phyloP scores from a whole-genome alignment of 2,113 vertebrate species.

The Acanthochromis polyacanthus region DNA sequence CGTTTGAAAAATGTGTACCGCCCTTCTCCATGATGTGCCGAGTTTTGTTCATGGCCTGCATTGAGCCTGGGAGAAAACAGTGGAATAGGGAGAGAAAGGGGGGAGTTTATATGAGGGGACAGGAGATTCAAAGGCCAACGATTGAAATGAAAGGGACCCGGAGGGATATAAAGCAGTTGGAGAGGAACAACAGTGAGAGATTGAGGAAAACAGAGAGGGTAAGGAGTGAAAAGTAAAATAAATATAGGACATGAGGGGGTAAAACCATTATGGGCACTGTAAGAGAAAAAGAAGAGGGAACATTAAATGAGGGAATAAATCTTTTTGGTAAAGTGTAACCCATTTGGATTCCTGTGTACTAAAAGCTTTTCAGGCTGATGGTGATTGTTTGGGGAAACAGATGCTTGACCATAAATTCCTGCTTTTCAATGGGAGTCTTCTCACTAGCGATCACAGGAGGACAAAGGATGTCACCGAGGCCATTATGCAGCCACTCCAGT shows the following conservation, averaged over 20 bases:
- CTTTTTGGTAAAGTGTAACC: conserved; percentile 65
- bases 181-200: conserved; percentile 15
- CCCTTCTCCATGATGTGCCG: conserved; percentile 94
- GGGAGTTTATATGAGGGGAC: neutral
- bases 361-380: conserved; percentile 75
- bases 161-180: conserved; percentile 29
- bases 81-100: neutral
- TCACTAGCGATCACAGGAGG: conserved; percentile 72
- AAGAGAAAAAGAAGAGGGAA: conserved; percentile 16
- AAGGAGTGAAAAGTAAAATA: conserved; percentile 41
- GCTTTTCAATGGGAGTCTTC: conserved; percentile 77
- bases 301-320: conserved; percentile 58
- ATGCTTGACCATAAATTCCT: conserved; percentile 86
- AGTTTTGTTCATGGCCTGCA: conserved; percentile 99
- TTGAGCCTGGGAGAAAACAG: conserved; percentile 87
- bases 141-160: conserved; percentile 33
- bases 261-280: conserved; percentile 2
- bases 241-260: conserved; percentile 27
- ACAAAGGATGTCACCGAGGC: conserved; percentile 80
- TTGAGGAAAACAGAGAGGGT: conserved; percentile 6
- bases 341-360: conserved; percentile 67
- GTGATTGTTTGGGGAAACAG: conserved; percentile 83
- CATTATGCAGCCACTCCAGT: conserved; percentile 82
- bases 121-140: conserved; percentile 40
- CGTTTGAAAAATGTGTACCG: conserved; percentile 95